phyloP scores from a whole-genome alignment of 2,113 vertebrate species.

The Burhinus oedicnemus region DNA sequence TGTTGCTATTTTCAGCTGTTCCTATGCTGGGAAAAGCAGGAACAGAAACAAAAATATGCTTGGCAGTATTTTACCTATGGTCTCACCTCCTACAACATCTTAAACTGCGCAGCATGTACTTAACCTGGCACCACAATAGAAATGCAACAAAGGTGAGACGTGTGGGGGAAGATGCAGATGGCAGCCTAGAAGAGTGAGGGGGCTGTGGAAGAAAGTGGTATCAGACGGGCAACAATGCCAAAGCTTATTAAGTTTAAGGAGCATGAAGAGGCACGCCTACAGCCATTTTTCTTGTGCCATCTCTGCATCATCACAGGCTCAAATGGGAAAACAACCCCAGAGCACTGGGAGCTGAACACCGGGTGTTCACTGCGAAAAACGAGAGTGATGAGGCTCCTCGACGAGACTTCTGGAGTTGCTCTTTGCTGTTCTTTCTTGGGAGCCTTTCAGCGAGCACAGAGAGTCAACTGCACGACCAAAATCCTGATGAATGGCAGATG shows the following conservation, averaged over 20 bases:
- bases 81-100: background rate
- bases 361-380: accelerated
- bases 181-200: background rate
- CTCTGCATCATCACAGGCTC: background rate
- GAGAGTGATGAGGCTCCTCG: background rate
- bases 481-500: background rate
- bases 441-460: background rate
- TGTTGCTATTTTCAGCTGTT: background rate
- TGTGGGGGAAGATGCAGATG: background rate
- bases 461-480: background rate
- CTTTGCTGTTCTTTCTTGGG: background rate
- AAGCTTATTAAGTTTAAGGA: background rate
- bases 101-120: accelerated
- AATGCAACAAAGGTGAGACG: background rate
- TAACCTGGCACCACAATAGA: background rate
- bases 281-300: background rate
- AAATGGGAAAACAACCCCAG: background rate
- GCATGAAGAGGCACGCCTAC: background rate
- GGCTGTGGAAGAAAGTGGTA: background rate
- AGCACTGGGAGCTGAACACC: background rate
- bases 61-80: background rate
- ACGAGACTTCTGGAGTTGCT: background rate
- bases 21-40: background rate
- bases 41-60: background rate
- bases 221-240: background rate